Percentiles rank a stretch among this genome's conserved stretches.
Evolutionary conservation across 2,113 vertebrate genomes (phyloP).

Genomic region (Larimichthys polyactis): DNA sequence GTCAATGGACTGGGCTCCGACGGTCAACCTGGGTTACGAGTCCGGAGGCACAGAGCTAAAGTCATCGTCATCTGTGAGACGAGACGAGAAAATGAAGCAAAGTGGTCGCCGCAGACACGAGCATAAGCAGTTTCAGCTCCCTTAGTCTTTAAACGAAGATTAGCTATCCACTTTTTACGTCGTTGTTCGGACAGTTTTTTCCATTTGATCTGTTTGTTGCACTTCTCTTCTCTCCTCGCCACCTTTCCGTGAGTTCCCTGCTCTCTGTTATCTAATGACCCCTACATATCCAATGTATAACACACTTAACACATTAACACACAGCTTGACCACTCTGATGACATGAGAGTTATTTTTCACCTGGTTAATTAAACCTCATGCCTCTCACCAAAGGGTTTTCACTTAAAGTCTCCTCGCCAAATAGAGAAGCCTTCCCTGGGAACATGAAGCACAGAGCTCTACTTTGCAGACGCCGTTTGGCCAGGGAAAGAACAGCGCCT

Average conservation of each 20-base stretch:
- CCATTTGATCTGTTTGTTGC: conserved; percentile 15
- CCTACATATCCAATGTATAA: background rate
- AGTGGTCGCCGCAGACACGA: too few relatives aligned
- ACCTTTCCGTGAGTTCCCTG: conserved; percentile 14
- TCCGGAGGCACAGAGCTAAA: too few relatives aligned
- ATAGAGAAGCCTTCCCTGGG: background rate
- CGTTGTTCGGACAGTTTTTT: too few relatives aligned
- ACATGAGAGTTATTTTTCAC: background rate
- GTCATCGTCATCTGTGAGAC: too few relatives aligned
- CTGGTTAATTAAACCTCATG: background rate
- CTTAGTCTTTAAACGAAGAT: too few relatives aligned
- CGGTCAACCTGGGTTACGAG: too few relatives aligned
- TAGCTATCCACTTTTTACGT: too few relatives aligned
- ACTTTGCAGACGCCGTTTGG: background rate
- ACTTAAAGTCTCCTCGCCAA: background rate
- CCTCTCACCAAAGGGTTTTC: background rate
- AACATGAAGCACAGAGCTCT: background rate
- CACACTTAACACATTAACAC: background rate
- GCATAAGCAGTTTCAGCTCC: too few relatives aligned
- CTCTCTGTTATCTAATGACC: conserved; percentile 18
- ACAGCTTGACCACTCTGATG: background rate
- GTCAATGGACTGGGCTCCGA: too few relatives aligned
- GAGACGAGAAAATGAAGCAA: too few relatives aligned
- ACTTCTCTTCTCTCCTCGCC: conserved; percentile 1
- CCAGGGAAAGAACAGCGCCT: background rate